Conservation (phyloP, 2,888 invertebrate genomes). For the Nasonia oneida region DNA sequence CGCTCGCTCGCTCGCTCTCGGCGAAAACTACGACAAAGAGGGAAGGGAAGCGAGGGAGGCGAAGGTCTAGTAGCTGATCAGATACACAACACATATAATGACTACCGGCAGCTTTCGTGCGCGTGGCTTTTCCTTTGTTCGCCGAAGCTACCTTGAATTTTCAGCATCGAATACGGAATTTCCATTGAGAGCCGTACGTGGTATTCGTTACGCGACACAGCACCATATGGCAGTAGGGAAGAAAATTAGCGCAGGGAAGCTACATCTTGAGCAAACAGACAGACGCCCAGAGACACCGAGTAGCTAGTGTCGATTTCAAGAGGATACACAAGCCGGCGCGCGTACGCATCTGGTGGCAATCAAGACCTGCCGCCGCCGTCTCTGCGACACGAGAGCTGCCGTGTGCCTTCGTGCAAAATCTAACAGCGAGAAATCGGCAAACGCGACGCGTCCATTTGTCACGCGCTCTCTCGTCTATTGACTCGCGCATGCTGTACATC, state of each 20-base stretch:
- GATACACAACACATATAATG: neutral
- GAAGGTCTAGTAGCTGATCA: neutral
- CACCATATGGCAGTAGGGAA: neutral
- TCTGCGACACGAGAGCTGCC: neutral
- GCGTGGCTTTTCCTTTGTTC: constrained; percentile 12
- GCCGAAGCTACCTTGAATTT: neutral
- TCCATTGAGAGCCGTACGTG: too few species aligned
- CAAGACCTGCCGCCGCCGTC: neutral
- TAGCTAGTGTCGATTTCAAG: neutral
- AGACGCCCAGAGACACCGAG: neutral
- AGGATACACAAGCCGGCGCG: neutral
- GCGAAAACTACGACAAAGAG: constrained; percentile 32
- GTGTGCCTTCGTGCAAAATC: constrained; percentile 24
- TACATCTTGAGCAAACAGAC: neutral
- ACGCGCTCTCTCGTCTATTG: constrained; percentile 25
- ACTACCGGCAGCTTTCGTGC: constrained; percentile 18
- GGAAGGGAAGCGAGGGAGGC: neutral
- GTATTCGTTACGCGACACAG: too few species aligned
- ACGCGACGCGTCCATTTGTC: constrained; percentile 47
- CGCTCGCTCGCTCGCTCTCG: neutral
- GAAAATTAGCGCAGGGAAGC: neutral
- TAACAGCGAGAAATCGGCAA: neutral
- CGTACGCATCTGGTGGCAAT: constrained; percentile 8
- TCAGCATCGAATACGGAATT: too few species aligned
- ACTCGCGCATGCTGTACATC: neutral